These are phyloP conservation scores for Nansenia antarctica DNA, from an alignment of 2,113 vertebrate species.

Conservation along the genomic window DNA sequence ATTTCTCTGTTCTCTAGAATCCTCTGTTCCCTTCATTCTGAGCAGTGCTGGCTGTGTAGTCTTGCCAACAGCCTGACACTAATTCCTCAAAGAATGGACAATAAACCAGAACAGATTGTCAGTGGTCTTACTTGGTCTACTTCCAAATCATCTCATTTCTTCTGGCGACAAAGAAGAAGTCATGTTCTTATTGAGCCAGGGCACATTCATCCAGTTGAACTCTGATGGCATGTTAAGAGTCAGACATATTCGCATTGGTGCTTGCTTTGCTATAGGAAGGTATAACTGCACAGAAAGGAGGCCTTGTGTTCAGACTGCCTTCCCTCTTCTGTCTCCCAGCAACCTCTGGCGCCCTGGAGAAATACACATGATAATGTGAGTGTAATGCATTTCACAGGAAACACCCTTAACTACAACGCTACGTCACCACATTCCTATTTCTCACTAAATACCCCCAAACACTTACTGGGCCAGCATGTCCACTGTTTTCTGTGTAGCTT, in stretches of 20 bases:
- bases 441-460: too few species aligned
- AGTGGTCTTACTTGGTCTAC: constrained; percentile 15
- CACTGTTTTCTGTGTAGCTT: constrained; percentile 68
- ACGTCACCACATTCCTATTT: too few species aligned
- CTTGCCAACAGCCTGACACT: constrained; percentile 6
- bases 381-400: neutral
- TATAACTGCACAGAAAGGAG: constrained; percentile 24
- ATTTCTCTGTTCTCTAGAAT: neutral
- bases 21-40: neutral
- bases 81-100: neutral
- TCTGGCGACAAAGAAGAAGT: neutral
- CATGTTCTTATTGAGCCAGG: neutral
- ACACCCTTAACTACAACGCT: too few species aligned
- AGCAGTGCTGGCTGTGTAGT: neutral
- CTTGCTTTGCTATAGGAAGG: constrained; percentile 24
- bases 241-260: constrained; percentile 25
- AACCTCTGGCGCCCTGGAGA: constrained; percentile 61
- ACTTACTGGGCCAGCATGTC: constrained; percentile 73
- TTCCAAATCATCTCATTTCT: constrained; percentile 3
- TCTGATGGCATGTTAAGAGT: constrained; percentile 27
- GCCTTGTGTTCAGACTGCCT: constrained; percentile 48
- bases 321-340: constrained; percentile 34
- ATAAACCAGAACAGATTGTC: neutral
- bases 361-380: neutral
- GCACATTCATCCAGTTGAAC: neutral